phyloP scores from a whole-genome alignment of 1,140 invertebrate genomes.

The Lamellibrachia luymesi region DNA sequence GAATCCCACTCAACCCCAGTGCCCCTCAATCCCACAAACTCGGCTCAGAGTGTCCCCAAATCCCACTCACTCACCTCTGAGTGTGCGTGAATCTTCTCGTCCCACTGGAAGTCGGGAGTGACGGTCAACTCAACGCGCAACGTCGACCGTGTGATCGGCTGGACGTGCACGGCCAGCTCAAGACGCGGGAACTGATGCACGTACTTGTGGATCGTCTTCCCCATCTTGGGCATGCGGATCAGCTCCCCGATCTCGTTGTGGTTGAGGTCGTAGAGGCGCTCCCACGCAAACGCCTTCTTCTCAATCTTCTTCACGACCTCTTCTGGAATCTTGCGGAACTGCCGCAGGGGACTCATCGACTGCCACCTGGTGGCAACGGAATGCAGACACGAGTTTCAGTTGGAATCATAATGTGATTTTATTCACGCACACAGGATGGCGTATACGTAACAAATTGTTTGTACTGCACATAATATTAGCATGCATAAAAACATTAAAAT shows the following conservation, averaged over 20 bases:
- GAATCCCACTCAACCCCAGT: too few relatives aligned
- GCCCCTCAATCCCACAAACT: not conserved
- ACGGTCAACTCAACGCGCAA: conserved; percentile 93
- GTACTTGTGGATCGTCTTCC: conserved; percentile 96
- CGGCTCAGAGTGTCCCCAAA: not conserved
- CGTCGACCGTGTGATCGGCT: conserved; percentile 95
- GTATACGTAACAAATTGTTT: not conserved
- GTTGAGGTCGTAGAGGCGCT: conserved; percentile 88
- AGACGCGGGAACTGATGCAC: conserved; percentile 94
- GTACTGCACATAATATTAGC: not conserved
- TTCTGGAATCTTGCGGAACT: conserved; percentile 97
- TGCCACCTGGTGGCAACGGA: conserved; percentile 73
- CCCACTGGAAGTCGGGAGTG: conserved; percentile 99
- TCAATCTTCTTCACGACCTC: conserved; percentile 98
- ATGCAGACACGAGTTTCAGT: not conserved
- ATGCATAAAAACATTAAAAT: not conserved
- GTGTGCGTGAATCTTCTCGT: conserved; percentile 92
- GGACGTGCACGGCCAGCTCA: conserved; percentile 91
- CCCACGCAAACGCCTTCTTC: conserved; percentile 76
- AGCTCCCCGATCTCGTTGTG: conserved; percentile 97
- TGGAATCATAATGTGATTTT: not conserved
- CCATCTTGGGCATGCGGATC: conserved; percentile 91
- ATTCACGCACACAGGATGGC: too few relatives aligned
- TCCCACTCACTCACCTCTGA: conserved; percentile 85
- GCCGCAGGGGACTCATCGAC: conserved; percentile 96